Evolutionary conservation across 1,140 invertebrate species (phyloP).

Genomic region (Camponotus vicinus): DNA sequence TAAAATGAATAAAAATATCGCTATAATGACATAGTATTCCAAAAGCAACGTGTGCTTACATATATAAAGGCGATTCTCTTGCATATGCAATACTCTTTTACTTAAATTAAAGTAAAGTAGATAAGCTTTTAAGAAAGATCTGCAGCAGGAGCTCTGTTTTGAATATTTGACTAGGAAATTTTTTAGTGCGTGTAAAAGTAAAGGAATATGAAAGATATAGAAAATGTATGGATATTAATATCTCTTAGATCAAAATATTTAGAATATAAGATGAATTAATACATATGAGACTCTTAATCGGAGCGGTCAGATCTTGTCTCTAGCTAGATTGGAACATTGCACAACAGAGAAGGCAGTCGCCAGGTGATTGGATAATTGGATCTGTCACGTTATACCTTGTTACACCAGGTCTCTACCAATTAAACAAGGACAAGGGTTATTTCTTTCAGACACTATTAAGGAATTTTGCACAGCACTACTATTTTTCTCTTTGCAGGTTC

Average conservation of each 20-base stretch:
- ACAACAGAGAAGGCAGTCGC: constrained; percentile 44
- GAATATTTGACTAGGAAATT: background rate
- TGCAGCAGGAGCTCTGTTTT: too few relatives aligned
- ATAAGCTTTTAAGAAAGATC: background rate
- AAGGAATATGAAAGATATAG: background rate
- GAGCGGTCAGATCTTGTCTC: constrained; percentile 56
- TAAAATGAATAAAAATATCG: constrained; percentile 8
- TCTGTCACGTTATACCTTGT: constrained; percentile 66
- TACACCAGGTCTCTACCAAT: constrained; percentile 63
- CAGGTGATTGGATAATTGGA: constrained; percentile 68
- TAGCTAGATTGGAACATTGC: constrained; percentile 72
- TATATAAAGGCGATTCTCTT: background rate
- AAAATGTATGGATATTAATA: background rate
- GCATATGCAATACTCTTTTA: background rate
- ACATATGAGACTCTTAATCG: constrained; percentile 46
- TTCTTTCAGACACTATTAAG: constrained; percentile 24
- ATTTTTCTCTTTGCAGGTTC: background rate
- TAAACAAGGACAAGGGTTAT: constrained; percentile 49
- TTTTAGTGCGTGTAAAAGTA: background rate
- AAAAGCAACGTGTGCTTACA: background rate
- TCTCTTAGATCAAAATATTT: background rate
- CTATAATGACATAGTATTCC: background rate
- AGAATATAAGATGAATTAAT: constrained; percentile 15
- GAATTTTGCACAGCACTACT: background rate
- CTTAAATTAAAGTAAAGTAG: background rate